Base-by-base conservation (phyloP, 2,888 invertebrate species). In the Coenonympha arcania region DNA sequence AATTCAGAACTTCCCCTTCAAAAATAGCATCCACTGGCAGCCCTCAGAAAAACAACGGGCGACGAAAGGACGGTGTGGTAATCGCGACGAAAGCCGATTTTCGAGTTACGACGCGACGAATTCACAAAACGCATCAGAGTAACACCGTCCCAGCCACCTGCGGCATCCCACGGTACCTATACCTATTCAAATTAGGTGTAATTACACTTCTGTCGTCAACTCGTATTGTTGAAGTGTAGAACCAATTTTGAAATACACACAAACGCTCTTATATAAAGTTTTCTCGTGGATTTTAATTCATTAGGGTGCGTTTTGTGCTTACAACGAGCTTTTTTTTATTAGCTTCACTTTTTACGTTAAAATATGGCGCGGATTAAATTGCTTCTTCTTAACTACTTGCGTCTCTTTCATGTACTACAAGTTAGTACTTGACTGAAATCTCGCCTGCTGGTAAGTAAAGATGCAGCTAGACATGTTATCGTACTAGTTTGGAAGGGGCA, bases 101-200 rank as follows among this genome's bases (percentile, higher is more conserved):
- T 42, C 49, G 47, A 50, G 47, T 56, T 49, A 44, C 56, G 33
- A 46, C 47, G 26, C 33, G 48, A 41, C 30, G 34, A 47, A 40
- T 53, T 56, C 48, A 41, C 45, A 54, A 48, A 49, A 41, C 45
- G 54, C 48, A 50, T 50, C 56, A 50, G 60, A 60, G 59, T 59
- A 56, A 56, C 46, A 19, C 55, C 50, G 50, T 45, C 40, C 36
- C 46, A 34, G 28, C 19, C 64, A 62, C 43, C 60, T 58, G 68
- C 19, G 18, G 6, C 24, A 47, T 68, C 66, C 59, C 68, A 68
- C 62, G 59, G 57, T 39, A 24, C 39, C 39, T 56, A 47, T 62
- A 61, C 62, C 60, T 58, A 63, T 65, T 64, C 59, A 63, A 66
- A 65, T 63, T 58, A 58, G 50, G 42, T 52, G 47, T 62, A 64